A percentile compares a stretch with the other conserved stretches of the same genome.
phyloP scores from a whole-genome alignment of 2,113 vertebrate species.

The Megaleporinus macrocephalus region DNA sequence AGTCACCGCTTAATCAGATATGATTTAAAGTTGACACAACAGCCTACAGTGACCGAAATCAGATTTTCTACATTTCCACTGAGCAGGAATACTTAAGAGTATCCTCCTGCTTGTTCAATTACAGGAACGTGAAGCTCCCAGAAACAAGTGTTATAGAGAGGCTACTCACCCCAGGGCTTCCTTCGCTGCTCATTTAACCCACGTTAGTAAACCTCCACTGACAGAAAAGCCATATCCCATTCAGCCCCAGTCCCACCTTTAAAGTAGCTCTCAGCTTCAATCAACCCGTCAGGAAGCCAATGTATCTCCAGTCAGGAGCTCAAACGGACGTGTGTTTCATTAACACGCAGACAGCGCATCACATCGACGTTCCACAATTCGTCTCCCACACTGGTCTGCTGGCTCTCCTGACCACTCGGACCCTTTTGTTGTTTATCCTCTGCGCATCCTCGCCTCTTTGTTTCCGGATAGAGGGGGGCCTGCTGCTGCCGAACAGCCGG shows the following conservation, averaged over 20 bases:
- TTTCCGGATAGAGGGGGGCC: constrained; percentile 47
- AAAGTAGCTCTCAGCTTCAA: background rate
- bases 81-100: background rate
- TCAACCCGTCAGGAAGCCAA: background rate
- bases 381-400: background rate
- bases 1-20: background rate
- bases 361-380: background rate
- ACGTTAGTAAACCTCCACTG: background rate
- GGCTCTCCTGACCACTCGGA: background rate
- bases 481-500: constrained; percentile 35
- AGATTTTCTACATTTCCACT: background rate
- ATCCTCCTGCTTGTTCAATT: background rate
- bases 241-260: background rate
- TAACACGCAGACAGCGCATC: constrained; percentile 1
- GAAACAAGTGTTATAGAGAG: background rate
- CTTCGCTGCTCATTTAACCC: background rate
- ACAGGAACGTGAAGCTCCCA: background rate
- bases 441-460: constrained; percentile 51
- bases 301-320: background rate
- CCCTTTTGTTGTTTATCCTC: constrained; percentile 49
- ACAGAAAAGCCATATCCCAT: background rate
- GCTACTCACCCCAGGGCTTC: constrained; percentile 36
- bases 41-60: too few relatives aligned
- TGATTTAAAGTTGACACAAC: too few relatives aligned
- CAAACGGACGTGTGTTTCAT: background rate